A percentile compares a stretch with the other conserved stretches of the same genome.
Conservation (phyloP, 2,113 vertebrate genomes). For the Mormyrus lacerda region DNA sequence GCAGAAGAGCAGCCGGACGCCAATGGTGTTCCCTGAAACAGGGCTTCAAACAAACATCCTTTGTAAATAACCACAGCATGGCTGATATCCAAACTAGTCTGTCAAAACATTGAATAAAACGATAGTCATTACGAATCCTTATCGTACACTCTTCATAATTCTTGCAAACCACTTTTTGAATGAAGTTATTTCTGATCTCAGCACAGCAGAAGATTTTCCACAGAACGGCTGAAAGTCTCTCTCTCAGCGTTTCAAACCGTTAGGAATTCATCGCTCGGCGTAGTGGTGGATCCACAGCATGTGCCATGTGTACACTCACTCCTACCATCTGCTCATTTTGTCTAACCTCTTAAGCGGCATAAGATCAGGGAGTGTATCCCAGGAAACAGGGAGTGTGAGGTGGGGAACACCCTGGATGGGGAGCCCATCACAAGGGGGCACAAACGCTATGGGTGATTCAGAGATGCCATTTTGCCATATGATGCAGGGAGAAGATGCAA, state of each 20-base stretch:
- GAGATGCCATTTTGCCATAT: background rate
- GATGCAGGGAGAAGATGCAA: background rate
- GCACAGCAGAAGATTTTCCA: background rate
- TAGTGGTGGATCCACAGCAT: background rate
- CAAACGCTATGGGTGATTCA: background rate
- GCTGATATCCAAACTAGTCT: background rate
- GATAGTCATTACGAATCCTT: background rate
- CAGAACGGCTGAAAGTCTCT: background rate
- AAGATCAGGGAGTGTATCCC: background rate
- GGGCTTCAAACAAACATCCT: background rate
- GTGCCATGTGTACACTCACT: background rate
- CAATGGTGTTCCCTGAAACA: background rate
- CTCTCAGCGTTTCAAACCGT: background rate
- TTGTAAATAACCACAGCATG: background rate
- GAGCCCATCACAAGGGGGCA: background rate
- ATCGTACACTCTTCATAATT: background rate
- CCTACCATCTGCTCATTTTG: background rate
- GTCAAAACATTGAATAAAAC: background rate
- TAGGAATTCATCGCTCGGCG: background rate
- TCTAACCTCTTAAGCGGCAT: background rate
- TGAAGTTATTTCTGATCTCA: background rate
- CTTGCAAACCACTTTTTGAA: background rate
- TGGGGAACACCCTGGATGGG: background rate
- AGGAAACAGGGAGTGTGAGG: background rate
- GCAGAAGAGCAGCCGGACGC: background rate